Base-by-base conservation (phyloP, 2,113 vertebrate genomes). In the Lampris megalopsis region DNA sequence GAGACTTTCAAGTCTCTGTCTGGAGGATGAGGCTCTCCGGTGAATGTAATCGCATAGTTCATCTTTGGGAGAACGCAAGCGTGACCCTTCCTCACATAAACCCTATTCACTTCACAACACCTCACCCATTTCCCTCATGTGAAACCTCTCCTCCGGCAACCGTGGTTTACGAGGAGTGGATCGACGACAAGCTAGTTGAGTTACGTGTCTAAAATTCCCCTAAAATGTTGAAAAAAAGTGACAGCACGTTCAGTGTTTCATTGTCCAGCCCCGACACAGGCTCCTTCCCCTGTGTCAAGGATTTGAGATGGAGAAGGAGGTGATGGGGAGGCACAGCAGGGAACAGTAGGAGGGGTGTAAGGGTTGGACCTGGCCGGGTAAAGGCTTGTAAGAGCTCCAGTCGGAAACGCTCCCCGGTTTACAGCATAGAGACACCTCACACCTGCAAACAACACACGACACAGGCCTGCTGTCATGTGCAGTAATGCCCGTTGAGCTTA, bases 251-350 rank as follows among this genome's bases (percentile, higher is more conserved):
- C 24, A 24, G 24, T 24, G 24, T 24, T 24, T 24, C 24, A 24
- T 24, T 24, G 24, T 24, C 24, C 24, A 24, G 24, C 24, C 24
- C 54, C 54, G 36, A 13, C 5, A 53, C 13, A 24, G 13, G 13
- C 35, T 4, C 36, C 36, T 24, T 52, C 37, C 6, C 9, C 9
- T 2, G 0, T 5, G 43, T 93, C 83, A 93, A n/a, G 75, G 82
- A 10, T 77, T 84, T 0, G 96, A 92, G 71, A 96, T 95, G 0
- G 95, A 96, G 93, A 99, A 99, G 6, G 96, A 97, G 86, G 94
- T 94, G 77, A 99, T 94, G 77, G 98, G 98, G 50, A 99, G 94
- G 83, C 97, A 99, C 75, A 99, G 95, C 73, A 99, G 94, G 38
- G 98, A 99, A 74, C 95, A 96, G 92, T 95, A 94, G 68, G 95